Evolutionary conservation across 2,797 vertebrate genomes (phyloP).

Genomic region (Kryptopterus vitreolus): DNA sequence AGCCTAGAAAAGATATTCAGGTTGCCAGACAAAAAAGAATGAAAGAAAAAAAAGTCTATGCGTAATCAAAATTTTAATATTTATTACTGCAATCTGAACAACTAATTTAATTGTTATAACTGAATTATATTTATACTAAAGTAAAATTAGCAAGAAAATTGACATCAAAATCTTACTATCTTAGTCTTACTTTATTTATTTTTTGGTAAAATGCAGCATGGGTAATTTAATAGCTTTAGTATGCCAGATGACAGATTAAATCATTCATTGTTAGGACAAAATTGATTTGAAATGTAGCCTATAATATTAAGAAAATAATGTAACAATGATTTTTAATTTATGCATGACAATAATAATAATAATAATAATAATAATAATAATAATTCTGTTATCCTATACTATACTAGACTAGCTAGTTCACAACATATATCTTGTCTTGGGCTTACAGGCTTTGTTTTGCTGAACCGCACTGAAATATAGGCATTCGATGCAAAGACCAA

Average conservation of each 20-base stretch:
- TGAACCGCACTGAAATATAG: background rate
- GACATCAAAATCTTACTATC: background rate
- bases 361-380: background rate
- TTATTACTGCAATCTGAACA: background rate
- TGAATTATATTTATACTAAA: background rate
- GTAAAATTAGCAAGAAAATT: background rate
- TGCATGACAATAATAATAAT: slow-evolving; percentile 1
- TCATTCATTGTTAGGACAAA: background rate
- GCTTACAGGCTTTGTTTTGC: background rate
- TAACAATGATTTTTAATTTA: background rate
- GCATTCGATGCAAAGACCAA: slow-evolving; percentile 68
- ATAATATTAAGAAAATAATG: background rate
- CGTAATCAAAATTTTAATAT: background rate
- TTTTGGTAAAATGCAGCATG: background rate
- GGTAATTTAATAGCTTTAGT: background rate
- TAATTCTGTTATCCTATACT: background rate
- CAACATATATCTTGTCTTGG: background rate
- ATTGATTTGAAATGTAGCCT: background rate
- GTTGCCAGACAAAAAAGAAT: too few relatives aligned
- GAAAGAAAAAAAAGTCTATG: background rate
- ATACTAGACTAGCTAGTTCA: background rate
- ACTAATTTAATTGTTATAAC: background rate
- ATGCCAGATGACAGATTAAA: slow-evolving; percentile 7
- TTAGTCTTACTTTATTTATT: background rate
- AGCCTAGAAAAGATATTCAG: background rate